Conservation (phyloP, 2,888 invertebrate genomes). For the Chromoteleia sp. region DNA sequence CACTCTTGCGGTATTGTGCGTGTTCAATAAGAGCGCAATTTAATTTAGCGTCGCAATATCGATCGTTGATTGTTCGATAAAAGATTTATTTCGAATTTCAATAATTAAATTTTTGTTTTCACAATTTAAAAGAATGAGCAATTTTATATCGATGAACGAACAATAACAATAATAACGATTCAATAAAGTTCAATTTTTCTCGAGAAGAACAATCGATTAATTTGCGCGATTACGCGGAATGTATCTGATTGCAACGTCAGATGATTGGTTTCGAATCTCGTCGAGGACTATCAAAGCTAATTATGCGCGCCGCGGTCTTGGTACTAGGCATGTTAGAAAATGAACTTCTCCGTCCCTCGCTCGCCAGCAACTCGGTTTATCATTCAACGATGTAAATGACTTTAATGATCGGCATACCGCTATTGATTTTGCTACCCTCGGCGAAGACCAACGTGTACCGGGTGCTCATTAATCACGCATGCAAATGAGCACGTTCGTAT, state of each 20-base stretch:
- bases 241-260: conserved; percentile 10
- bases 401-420: conserved; percentile 72
- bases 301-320: conserved; percentile 17
- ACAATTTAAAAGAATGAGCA: too few species aligned
- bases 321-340: conserved; percentile 25
- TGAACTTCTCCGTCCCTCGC: conserved; percentile 26
- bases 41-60: too few species aligned
- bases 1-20: too few species aligned
- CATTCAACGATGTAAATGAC: conserved; percentile 73
- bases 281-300: conserved; percentile 34
- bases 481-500: conserved; percentile 48
- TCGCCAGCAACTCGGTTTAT: conserved; percentile 45
- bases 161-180: too few species aligned
- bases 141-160: too few species aligned
- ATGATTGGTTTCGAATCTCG: conserved; percentile 35
- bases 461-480: conserved; percentile 61
- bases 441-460: conserved; percentile 51
- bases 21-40: too few species aligned
- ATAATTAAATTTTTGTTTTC: too few species aligned
- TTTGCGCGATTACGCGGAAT: not conserved
- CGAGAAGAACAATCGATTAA: not conserved
- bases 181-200: not conserved
- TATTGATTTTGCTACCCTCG: conserved; percentile 75
- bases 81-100: too few species aligned
- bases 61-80: too few species aligned